Evolutionary conservation across 2,797 vertebrate genomes (phyloP).

Genomic region (Ptychadena robeensis): DNA sequence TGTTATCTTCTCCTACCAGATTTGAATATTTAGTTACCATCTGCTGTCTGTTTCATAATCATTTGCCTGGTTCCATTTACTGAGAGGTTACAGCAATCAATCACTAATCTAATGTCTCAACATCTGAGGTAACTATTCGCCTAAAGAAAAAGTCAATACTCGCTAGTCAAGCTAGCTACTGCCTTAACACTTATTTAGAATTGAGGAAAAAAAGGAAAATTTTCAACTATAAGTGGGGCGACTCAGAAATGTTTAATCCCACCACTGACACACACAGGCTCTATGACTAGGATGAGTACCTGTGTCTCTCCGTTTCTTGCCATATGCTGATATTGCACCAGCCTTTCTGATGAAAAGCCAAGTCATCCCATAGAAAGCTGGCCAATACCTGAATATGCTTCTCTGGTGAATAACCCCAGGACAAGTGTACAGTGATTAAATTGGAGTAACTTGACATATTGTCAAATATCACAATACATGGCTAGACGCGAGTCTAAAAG

Average conservation of each 20-base stretch:
- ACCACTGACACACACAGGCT: not conserved
- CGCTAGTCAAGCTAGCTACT: not conserved
- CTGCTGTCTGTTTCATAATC: conserved; percentile 31
- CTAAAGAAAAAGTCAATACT: not conserved
- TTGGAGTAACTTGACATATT: no score
- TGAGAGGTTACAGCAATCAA: not conserved
- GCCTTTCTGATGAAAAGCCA: not conserved
- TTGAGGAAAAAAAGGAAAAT: not conserved
- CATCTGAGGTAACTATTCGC: not conserved
- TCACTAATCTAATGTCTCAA: not conserved
- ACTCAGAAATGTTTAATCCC: not conserved
- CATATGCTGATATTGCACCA: not conserved
- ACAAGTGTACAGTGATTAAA: no score
- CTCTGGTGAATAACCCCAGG: not conserved
- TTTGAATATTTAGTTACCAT: conserved; percentile 34
- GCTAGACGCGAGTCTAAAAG: no score
- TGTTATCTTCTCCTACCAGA: conserved; percentile 7
- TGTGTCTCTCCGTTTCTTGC: not conserved
- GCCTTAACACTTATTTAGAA: not conserved
- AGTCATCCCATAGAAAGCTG: no score
- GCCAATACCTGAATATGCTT: no score
- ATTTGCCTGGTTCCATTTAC: conserved; percentile 1
- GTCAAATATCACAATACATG: no score
- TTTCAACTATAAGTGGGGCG: not conserved
- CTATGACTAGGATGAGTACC: not conserved